phyloP scores from a whole-genome alignment of 2,113 vertebrate genomes.

The Otus sunia region DNA sequence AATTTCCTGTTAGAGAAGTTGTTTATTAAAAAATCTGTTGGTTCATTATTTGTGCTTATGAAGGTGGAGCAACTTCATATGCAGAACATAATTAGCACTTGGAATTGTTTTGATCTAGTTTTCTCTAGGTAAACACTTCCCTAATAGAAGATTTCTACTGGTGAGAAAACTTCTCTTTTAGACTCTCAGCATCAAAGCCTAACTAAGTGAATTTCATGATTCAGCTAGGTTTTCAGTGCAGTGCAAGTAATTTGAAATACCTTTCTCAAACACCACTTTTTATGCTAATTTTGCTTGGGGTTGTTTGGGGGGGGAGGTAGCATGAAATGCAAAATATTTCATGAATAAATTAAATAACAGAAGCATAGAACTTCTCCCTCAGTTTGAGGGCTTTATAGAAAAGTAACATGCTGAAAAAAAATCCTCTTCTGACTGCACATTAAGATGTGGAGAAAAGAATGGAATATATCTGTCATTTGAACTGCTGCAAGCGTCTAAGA shows the following conservation, averaged over 20 bases:
- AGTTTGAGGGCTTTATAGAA: background rate
- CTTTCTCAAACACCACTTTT: background rate
- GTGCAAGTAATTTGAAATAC: constrained; percentile 15
- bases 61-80: constrained; percentile 30
- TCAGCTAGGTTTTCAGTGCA: background rate
- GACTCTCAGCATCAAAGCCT: constrained; percentile 11
- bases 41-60: background rate
- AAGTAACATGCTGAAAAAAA: background rate
- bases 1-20: background rate
- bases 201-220: constrained; percentile 8
- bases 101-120: constrained; percentile 53
- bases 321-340: background rate
- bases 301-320: background rate
- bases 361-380: background rate
- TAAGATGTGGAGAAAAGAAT: background rate
- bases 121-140: constrained; percentile 38
- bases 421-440: background rate
- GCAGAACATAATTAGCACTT: constrained; percentile 47
- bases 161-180: constrained; percentile 4
- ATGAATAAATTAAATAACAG: background rate
- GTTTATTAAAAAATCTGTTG: constrained; percentile 9
- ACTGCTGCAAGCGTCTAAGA: background rate
- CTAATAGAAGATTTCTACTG: constrained; percentile 24
- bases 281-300: background rate
- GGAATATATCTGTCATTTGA: background rate